Evolutionary conservation across 2,113 vertebrate species (phyloP), one percentile per base, ranked within the genome.

Genomic region (Arvicanthis niloticus): DNA sequence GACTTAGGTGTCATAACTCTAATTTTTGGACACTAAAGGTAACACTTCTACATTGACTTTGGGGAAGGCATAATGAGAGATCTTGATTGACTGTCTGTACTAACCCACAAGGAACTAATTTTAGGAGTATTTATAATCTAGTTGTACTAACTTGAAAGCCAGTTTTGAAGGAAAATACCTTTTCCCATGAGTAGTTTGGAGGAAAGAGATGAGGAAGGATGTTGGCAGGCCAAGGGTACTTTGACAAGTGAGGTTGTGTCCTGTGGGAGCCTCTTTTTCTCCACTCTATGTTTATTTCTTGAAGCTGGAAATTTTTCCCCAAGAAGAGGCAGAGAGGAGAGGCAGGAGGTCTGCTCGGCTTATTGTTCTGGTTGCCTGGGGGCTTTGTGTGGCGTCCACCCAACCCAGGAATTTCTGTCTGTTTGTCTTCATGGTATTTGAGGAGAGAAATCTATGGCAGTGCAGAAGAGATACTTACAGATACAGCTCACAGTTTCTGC

Each of bases 51-150:
- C 62, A 56, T 76, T 73, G 16, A 70, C 77, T 88, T 85, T 81
- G 92, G 76, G 70, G 51, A 90, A 88, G 21, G 58, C 7, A 51
- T 67, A 62, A 77, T 77, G 90, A 91, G 72, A 81, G 85, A 40
- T 26, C 48, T 93, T 70, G 72, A 51, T 22, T 80, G 89, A n/a
- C 76, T 31, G 1, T 26, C 34, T 86, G 0, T 0, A 12, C 45
- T 29, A 13, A 16, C 29, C 60, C 75, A n/a, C 5, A 22, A 5
- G 10, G 82, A 72, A 15, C 67, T 26, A 58, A 72, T 78, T 93
- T 88, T 48, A 76, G 51, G 89, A 58, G 62, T 45, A 88, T 91
- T 95, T 81, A 85, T 93, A 53, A 75, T 70, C 73, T 86, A 85
- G n/a, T 65, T 82, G 7, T 12, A 24, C 4, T 62, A 91, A 88